Percentiles rank a stretch among this genome's conserved stretches.
These are phyloP conservation scores for Bubo blakistoni DNA, from an alignment of 2,113 vertebrate species.

Conservation along the genomic window DNA sequence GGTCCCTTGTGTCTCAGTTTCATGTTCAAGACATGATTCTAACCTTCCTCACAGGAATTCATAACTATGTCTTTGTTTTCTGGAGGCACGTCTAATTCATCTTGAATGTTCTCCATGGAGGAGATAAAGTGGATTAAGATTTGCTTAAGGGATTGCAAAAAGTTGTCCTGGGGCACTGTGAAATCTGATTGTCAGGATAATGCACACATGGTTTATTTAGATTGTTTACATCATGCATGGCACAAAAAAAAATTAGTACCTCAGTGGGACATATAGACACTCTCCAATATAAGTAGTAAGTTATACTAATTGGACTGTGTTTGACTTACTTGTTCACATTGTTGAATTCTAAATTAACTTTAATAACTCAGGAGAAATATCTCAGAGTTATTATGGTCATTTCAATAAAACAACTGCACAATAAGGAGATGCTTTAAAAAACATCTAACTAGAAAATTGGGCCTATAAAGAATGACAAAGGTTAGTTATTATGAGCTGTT, in stretches of 20 bases:
- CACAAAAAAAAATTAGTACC: background rate
- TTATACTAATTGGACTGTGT: slow-evolving; percentile 43
- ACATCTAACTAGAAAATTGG: slow-evolving; percentile 2
- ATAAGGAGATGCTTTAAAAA: slow-evolving; percentile 2
- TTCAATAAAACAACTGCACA: slow-evolving; percentile 21
- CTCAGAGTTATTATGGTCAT: background rate
- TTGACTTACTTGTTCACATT: slow-evolving; percentile 42
- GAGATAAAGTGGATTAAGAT: slow-evolving; percentile 41
- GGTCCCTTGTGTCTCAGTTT: background rate
- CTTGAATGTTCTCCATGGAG: background rate
- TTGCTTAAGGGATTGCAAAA: slow-evolving; percentile 31
- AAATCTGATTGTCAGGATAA: slow-evolving; percentile 24
- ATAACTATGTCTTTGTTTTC: slow-evolving; percentile 20
- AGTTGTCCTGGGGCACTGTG: background rate
- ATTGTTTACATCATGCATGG: slow-evolving; percentile 12
- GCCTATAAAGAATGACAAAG: slow-evolving; percentile 8
- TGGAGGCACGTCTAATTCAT: background rate
- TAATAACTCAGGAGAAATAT: slow-evolving; percentile 43
- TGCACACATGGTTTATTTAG: slow-evolving; percentile 30
- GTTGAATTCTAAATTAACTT: slow-evolving; percentile 50
- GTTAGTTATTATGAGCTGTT: background rate
- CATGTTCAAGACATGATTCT: background rate
- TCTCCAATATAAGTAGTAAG: slow-evolving; percentile 23
- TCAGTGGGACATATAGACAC: slow-evolving; percentile 11
- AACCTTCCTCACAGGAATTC: slow-evolving; percentile 13